A percentile compares a stretch with the other conserved stretches of the same genome.
Conservation (phyloP, 2,797 vertebrate species). For the Lutjanus campechanus region DNA sequence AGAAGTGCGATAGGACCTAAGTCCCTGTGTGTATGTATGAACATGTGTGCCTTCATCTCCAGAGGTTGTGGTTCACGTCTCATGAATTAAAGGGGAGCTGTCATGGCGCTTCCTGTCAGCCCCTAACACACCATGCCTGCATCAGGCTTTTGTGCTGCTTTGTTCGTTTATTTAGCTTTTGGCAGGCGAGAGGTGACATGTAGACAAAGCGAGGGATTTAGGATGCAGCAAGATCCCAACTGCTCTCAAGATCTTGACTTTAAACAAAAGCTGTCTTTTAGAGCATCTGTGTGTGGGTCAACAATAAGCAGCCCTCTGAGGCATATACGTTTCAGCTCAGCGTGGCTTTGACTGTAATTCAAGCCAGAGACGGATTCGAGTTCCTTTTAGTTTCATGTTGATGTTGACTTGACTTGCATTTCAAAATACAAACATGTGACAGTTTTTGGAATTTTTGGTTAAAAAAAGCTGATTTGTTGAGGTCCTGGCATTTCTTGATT, state of each 20-base stretch:
- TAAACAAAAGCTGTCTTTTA: slow-evolving; percentile 56
- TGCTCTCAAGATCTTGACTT: slow-evolving; percentile 29
- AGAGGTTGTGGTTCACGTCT: slow-evolving; percentile 21
- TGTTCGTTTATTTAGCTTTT: slow-evolving; percentile 48
- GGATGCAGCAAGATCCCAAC: slow-evolving; percentile 39
- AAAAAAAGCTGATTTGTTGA: slow-evolving; percentile 47
- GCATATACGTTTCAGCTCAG: slow-evolving; percentile 49
- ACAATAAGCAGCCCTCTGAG: slow-evolving; percentile 46
- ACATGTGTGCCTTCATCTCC: slow-evolving; percentile 2
- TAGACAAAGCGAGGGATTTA: slow-evolving; percentile 58
- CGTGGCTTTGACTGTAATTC: slow-evolving; percentile 49
- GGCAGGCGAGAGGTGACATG: slow-evolving; percentile 33
- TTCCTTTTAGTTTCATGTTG: slow-evolving; percentile 26
- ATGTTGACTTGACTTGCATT: slow-evolving; percentile 16
- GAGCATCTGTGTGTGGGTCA: slow-evolving; percentile 51
- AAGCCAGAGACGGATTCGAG: slow-evolving; percentile 54
- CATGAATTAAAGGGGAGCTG: slow-evolving; percentile 3
- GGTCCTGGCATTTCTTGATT: slow-evolving; percentile 38
- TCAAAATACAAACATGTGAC: slow-evolving; percentile 33
- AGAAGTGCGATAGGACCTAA: not conserved
- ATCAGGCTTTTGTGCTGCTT: slow-evolving; percentile 29
- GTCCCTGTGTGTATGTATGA: not conserved
- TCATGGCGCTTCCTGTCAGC: slow-evolving; percentile 7
- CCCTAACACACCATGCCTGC: slow-evolving; percentile 21
- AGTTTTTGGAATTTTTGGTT: slow-evolving; percentile 28